Base-by-base conservation (phyloP, 2,888 invertebrate genomes). In the Lepidocyrtinus sp. region DNA sequence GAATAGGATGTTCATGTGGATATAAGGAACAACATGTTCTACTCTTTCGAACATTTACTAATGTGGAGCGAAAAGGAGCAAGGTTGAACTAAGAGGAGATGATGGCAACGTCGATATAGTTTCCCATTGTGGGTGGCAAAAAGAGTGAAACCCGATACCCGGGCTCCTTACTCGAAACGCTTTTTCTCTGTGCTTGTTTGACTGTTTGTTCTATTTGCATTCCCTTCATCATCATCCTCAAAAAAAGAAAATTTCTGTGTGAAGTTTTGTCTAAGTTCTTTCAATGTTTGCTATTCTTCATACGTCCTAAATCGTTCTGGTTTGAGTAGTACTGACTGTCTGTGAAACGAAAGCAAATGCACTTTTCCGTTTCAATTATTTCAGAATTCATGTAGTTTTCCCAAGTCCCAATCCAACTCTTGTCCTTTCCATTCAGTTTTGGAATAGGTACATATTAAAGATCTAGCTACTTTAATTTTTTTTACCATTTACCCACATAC, bases 41-140 rank as follows among this genome's bases (percentile, higher is more conserved):
- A 50, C 50, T 50, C 50, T 50, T 17, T 12, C 50, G 12, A 71
- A 19, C 36, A 17, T 72, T 74, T 67, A 68, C 67, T 75, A 75
- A 75, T 73, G 55, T 65, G 17, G 65, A 73, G 45, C 64, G 26
- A 64, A 73, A 64, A 22, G 61, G 65, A 65, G 65, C 21, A 71
- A 46, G 71, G 71, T 25, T 71, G 27, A 27, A 36, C 61, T 71
- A 17, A 67, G 62, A 61, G 64, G 55, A 67, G 75, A 59, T 73
- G 73, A 55, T 71, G 70, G 70, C 70, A 67, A 46, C 72, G 77
- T 61, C 64, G 76, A 72, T 72, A 78, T 82, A 85, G 84, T 84
- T 85, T 83, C 85, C 85, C 86, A 85, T 86, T 86, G 86, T 85
- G 86, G 86, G 86, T 85, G 86, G 86, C 84, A 83, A 81, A 79